Evolutionary conservation across 1,140 invertebrate species (phyloP).

Genomic region (Cephus cinctus): DNA sequence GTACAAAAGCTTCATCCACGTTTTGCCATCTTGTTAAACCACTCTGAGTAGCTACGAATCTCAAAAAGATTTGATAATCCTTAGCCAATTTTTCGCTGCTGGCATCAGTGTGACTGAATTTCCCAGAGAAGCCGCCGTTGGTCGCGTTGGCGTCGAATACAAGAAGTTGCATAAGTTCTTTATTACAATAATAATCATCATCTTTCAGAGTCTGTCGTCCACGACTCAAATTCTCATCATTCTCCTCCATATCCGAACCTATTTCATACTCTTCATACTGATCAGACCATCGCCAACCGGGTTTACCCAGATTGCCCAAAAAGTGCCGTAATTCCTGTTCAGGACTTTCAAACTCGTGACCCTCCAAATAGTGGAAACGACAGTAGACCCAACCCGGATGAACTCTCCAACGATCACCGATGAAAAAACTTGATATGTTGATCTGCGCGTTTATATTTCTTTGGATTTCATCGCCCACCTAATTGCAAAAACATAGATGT

Average conservation of each 20-base stretch:
- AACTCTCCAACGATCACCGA: conserved; percentile 75
- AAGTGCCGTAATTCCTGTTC: conserved; percentile 78
- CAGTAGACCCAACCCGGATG: conserved; percentile 91
- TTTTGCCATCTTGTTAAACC: conserved; percentile 84
- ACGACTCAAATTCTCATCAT: conserved; percentile 51
- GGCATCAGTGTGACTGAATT: conserved; percentile 56
- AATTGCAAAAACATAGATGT: conserved; percentile 10
- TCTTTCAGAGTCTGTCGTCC: conserved; percentile 62
- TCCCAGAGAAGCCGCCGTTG: conserved; percentile 67
- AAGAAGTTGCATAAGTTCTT: conserved; percentile 79
- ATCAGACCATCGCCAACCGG: conserved; percentile 61
- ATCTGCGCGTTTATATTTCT: conserved; percentile 64
- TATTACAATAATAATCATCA: conserved; percentile 80
- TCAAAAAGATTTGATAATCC: conserved; percentile 67
- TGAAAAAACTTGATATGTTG: conserved; percentile 68
- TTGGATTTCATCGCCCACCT: conserved; percentile 68
- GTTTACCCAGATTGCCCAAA: conserved; percentile 61
- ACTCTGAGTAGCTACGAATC: conserved; percentile 86
- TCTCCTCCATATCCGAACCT: conserved; percentile 12
- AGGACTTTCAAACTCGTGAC: conserved; percentile 67
- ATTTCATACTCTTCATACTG: conserved; percentile 48
- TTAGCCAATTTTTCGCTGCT: conserved; percentile 55
- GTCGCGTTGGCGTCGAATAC: conserved; percentile 87
- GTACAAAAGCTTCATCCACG: conserved; percentile 35
- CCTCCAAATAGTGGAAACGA: conserved; percentile 79